Conservation (phyloP, 2,113 vertebrate species). For the Bufo bufo region DNA sequence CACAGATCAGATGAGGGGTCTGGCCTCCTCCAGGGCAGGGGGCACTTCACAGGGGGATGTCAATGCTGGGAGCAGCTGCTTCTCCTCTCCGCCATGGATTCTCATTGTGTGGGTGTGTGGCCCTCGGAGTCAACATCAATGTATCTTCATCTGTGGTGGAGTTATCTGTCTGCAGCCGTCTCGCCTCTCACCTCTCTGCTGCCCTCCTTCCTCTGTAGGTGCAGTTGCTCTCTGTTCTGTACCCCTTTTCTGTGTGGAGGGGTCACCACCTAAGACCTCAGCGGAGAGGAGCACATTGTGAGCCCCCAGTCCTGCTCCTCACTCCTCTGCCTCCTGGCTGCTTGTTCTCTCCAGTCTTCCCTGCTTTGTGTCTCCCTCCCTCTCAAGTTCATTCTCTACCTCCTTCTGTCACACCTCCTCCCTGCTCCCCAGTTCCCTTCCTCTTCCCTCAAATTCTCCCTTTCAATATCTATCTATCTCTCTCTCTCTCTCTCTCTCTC, state of each 20-base stretch:
- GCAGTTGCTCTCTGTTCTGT: conserved; percentile 2
- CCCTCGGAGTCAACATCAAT: neutral
- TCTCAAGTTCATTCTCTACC: conserved; percentile 39
- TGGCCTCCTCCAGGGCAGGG: no score
- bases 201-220: neutral
- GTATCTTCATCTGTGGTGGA: neutral
- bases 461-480: neutral
- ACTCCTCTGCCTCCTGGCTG: neutral
- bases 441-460: neutral
- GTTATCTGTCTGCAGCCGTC: no score
- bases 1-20: no score
- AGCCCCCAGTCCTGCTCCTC: neutral
- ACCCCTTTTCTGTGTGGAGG: neutral
- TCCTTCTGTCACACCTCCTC: conserved; percentile 24
- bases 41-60: neutral
- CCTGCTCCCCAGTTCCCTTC: conserved; percentile 16
- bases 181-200: conserved; percentile 11
- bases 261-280: neutral
- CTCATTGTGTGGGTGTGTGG: conserved; percentile 35
- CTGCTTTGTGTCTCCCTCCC: conserved; percentile 21
- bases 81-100: conserved; percentile 15
- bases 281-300: neutral
- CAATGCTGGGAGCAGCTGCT: neutral
- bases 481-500: neutral
- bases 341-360: conserved; percentile 28